Conservation (phyloP, 2,113 vertebrate species). For the Vidua chalybeata region DNA sequence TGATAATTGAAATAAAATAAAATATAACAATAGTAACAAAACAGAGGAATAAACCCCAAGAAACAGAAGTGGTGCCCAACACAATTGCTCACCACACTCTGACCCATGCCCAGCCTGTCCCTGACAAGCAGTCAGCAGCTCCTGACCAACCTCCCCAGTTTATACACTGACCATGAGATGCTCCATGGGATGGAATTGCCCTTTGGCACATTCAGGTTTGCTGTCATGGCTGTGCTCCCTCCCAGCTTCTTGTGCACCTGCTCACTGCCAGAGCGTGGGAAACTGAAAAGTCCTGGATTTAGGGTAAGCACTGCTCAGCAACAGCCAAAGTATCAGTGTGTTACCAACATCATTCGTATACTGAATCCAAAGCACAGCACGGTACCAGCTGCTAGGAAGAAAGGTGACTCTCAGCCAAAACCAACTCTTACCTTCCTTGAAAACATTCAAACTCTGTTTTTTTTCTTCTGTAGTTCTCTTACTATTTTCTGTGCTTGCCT, state of each 20-base stretch:
- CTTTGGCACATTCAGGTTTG: accelerated
- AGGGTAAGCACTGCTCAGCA: background rate
- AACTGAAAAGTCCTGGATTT: background rate
- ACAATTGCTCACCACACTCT: background rate
- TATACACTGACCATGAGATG: background rate
- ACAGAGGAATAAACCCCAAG: background rate
- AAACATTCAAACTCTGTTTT: background rate
- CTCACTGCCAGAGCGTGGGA: accelerated
- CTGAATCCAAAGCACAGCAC: background rate
- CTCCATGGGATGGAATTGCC: background rate
- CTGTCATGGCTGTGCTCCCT: background rate
- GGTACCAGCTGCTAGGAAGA: background rate
- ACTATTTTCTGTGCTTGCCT: background rate
- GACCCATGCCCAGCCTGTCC: background rate
- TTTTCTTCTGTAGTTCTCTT: background rate
- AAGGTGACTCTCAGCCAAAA: background rate
- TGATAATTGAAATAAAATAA: background rate
- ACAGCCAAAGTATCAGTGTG: background rate
- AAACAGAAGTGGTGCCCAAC: background rate
- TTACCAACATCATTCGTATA: background rate
- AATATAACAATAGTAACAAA: background rate
- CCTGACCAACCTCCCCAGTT: background rate
- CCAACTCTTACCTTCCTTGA: background rate
- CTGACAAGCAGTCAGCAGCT: accelerated
- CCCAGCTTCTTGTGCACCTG: background rate